Evolutionary conservation across 2,113 vertebrate species (phyloP).

Genomic region (Haemorhous mexicanus): DNA sequence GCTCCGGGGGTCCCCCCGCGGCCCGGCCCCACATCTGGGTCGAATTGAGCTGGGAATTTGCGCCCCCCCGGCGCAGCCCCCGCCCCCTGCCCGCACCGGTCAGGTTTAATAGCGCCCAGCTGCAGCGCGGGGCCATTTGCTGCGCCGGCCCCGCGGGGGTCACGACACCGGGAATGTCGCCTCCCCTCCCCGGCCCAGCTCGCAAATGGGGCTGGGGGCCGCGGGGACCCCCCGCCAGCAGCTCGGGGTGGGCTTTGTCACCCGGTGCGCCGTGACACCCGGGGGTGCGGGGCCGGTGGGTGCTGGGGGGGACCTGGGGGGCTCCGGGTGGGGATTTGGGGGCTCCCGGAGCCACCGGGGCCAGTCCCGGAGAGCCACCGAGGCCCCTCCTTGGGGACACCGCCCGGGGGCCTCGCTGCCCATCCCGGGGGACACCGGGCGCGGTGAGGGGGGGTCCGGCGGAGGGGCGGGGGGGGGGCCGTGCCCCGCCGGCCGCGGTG

Average conservation of each 20-base stretch:
- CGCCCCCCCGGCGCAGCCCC: neutral
- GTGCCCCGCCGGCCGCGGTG: neutral
- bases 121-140: neutral
- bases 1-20: too few species aligned
- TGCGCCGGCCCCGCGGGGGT: neutral
- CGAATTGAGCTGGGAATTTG: too few species aligned
- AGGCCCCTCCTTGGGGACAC: too few species aligned
- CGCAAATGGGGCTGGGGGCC: neutral
- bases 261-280: neutral
- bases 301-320: too few species aligned
- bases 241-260: neutral
- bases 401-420: too few species aligned
- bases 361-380: too few species aligned
- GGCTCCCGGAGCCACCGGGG: too few species aligned
- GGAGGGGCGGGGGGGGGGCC: neutral
- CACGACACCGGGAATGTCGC: neutral
- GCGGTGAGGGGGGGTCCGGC: neutral
- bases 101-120: neutral
- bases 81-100: neutral
- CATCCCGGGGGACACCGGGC: neutral
- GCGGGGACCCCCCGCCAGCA: neutral
- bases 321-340: too few species aligned
- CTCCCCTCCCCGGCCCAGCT: neutral
- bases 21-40: too few species aligned
- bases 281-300: too few species aligned